These are phyloP conservation scores for Bovichtus diacanthus DNA, from an alignment of 2,797 vertebrate species.

Conservation along the genomic window DNA sequence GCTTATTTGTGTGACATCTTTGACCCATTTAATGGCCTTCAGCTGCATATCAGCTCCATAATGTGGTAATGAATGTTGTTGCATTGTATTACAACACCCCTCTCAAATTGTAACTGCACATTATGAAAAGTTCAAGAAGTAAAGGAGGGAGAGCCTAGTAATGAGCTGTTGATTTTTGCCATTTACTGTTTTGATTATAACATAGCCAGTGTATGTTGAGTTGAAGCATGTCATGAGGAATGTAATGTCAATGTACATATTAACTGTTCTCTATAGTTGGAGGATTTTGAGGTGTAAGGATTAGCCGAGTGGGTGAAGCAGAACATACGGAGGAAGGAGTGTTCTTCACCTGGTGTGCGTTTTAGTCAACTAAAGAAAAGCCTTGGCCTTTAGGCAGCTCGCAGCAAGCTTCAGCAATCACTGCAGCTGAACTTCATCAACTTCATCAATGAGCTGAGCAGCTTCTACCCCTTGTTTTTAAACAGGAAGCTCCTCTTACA, in stretches of 20 bases:
- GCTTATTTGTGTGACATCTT: slow-evolving; percentile 24
- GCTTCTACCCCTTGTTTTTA: background rate
- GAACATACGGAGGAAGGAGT: background rate
- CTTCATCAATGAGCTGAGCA: background rate
- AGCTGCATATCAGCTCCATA: background rate
- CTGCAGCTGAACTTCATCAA: background rate
- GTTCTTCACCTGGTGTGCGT: background rate
- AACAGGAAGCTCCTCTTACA: background rate
- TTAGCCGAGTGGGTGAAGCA: background rate
- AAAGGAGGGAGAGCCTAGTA: background rate
- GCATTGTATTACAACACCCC: background rate
- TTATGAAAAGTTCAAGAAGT: background rate
- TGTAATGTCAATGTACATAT: background rate
- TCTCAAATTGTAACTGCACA: background rate
- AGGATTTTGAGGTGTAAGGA: background rate
- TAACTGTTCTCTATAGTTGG: too few species aligned
- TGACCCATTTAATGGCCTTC: slow-evolving; percentile 16
- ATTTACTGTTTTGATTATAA: background rate
- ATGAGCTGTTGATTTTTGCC: background rate
- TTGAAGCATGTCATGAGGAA: background rate
- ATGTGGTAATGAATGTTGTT: slow-evolving; percentile 4
- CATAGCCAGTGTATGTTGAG: background rate
- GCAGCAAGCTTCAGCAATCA: background rate
- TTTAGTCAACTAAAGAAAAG: background rate
- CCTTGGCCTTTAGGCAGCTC: background rate